Base-by-base conservation (phyloP, 2,797 vertebrate genomes). In the Mus minutoides region DNA sequence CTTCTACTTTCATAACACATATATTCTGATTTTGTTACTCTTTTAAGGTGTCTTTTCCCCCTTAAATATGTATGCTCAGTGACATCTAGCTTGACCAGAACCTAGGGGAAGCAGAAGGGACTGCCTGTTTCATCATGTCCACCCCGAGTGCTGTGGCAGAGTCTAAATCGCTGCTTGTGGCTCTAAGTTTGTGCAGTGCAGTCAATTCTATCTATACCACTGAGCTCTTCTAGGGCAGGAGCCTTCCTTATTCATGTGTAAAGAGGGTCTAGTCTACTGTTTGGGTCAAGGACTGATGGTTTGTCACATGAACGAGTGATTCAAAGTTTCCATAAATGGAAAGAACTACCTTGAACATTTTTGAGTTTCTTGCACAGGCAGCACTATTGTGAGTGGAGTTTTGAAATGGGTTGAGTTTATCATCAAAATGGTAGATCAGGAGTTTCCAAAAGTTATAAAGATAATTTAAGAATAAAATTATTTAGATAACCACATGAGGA, bases 371-470 rank as follows among this genome's bases (percentile, higher is more conserved):
- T 88, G 46, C 60, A 90, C n/a, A 96, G 58, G 26, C 93, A 92
- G 22, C 84, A 60, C 75, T 94, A 54, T 69, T 60, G 43, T 31
- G 88, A 91, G 56, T 54, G 10, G 21, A 67, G 76, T 96, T 94
- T 95, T 83, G 14, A 85, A 97, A 86, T 85, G 88, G 5, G n/a
- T 92, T 43, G 3, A 75, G 77, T 95, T 86, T 97, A 49, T 78
- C 75, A 37, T 34, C 29, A 90, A 92, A 21, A 76, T 43, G 49
- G 80, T 87, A 88, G 34, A 43, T 90, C 29, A 78, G 88, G 56
- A 95, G 19, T 96, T 96, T 97, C 43, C 46, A 92, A 86, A 83
- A 67, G 91, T 88, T 94, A 64, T 71, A 96, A 94, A 93, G 88
- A 64, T 94, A 92, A 82, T 62, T 62, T 78, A 58, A 92, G 60